Evolutionary conservation across 2,888 invertebrate species (phyloP).

Genomic region (Dicycla oo): DNA sequence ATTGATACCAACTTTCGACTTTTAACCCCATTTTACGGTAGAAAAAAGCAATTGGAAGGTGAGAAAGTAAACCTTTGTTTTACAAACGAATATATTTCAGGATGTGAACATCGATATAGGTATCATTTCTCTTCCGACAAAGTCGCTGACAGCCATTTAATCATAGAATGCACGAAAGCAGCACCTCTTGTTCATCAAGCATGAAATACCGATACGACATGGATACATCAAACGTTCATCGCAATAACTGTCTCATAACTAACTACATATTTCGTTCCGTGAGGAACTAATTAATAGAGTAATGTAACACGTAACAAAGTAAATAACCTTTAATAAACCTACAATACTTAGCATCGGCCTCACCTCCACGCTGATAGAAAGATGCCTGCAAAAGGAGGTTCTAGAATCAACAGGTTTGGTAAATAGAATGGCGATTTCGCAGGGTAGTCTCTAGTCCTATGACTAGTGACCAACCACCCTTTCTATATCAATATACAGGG

Average conservation of each 20-base stretch:
- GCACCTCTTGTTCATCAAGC: slow-evolving; percentile 25
- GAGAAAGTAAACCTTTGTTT: too few species aligned
- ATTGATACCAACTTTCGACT: too few species aligned
- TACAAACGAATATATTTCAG: too few species aligned
- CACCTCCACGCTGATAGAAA: neutral
- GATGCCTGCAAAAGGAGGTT: neutral
- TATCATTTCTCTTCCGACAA: neutral
- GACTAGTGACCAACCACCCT: too few species aligned
- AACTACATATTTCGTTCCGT: slow-evolving; percentile 26
- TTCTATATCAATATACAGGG: too few species aligned
- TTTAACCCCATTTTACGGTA: too few species aligned
- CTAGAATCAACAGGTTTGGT: neutral
- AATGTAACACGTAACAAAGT: slow-evolving; percentile 12
- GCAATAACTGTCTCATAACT: slow-evolving; percentile 48
- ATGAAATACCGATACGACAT: slow-evolving; percentile 48
- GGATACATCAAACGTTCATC: slow-evolving; percentile 36
- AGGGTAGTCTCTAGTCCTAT: too few species aligned
- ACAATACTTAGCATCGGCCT: neutral
- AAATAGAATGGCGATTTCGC: neutral
- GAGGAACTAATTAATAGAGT: slow-evolving; percentile 45
- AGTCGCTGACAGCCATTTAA: slow-evolving; percentile 26
- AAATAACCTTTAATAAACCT: slow-evolving; percentile 20
- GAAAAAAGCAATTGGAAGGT: too few species aligned
- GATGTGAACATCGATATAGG: neutral
- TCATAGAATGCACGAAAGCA: slow-evolving; percentile 38